Evolutionary conservation across 1,140 invertebrate species (phyloP), one percentile per base, ranked within the genome.

Genomic region (Microplitis mediator): DNA sequence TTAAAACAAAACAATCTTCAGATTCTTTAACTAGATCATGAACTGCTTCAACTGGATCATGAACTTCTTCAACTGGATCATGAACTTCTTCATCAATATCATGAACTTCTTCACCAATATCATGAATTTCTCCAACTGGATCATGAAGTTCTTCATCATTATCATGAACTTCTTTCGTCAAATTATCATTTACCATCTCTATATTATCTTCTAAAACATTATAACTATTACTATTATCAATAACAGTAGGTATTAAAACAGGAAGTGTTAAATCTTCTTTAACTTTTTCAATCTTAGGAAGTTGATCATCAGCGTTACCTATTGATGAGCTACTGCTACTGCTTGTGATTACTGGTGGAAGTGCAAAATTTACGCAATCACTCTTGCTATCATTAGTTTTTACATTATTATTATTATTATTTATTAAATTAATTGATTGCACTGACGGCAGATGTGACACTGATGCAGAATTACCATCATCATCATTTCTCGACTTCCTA

Each of bases 231-330:
- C 23, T 16, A 5, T n/a, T 13, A 32, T 13, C 67, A n/a, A 61
- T 36, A 16, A n/a, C 31, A 62, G 11, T 4, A 62, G 60, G 8
- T 62, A 16, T n/a, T 35, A 62, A 62, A 36, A 36, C 34, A 35
- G 62, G 62, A 14, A 64, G 62, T 6, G 62, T 64, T 9, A 64
- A 64, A 9, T 64, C 39, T 64, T 23, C 39, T 45, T 39, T 50
- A 3, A 34, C 11, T 50, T 52, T 60, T 45, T 11, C 68, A 50
- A 35, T 5, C 16, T 60, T 56, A 8, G 34, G 1, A 5, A 35
- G 2, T 3, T 54, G 39, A 45, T 45, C 39, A 9, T 45, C 39
- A 45, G 23, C 23, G 23, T 45, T 45, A 45, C 6, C 4, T 9
- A 45, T 8, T 9, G 39, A 45, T 9, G 39, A 45, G 11, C 39